Conservation (phyloP, 2,113 vertebrate genomes). For the Siphamia tubifer region DNA sequence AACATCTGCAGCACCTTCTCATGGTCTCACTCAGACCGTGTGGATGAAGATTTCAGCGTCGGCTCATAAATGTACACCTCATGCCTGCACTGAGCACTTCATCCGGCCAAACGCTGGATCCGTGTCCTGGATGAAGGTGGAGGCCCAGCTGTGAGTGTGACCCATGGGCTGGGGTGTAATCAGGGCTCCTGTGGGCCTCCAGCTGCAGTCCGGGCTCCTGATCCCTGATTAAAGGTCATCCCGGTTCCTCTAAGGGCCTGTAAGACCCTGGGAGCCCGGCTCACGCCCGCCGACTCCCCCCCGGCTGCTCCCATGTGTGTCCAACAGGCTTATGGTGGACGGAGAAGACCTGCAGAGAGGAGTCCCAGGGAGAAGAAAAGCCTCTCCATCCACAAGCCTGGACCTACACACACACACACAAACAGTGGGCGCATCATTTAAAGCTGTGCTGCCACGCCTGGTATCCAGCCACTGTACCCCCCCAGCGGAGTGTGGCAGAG, state of each 20-base stretch:
- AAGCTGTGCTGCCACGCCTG: slow-evolving; percentile 39
- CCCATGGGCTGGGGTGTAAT: slow-evolving; percentile 45
- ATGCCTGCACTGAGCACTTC: slow-evolving; percentile 65
- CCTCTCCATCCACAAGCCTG: slow-evolving; percentile 47
- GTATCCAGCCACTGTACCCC: slow-evolving; percentile 54
- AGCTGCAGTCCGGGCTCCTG: slow-evolving; percentile 70
- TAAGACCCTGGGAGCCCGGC: slow-evolving; percentile 70
- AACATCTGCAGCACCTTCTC: too few relatives aligned
- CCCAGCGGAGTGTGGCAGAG: slow-evolving; percentile 65
- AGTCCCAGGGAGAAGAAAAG: slow-evolving; percentile 68
- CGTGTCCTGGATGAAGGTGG: slow-evolving; percentile 20
- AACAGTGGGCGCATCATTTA: slow-evolving; percentile 55
- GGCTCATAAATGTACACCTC: slow-evolving; percentile 61
- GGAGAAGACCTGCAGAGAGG: slow-evolving; percentile 69
- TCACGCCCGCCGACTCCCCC: slow-evolving; percentile 63
- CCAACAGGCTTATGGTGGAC: slow-evolving; percentile 82
- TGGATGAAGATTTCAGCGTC: slow-evolving; percentile 40
- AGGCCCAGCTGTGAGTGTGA: slow-evolving; percentile 57
- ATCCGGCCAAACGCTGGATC: slow-evolving; percentile 40
- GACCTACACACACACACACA: slow-evolving; percentile 52
- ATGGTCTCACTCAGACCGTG: background rate
- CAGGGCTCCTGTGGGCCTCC: slow-evolving; percentile 53
- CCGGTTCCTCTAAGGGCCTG: slow-evolving; percentile 70
- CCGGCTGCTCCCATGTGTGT: slow-evolving; percentile 75
- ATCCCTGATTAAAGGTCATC: slow-evolving; percentile 83